Base-by-base conservation (phyloP, 2,797 vertebrate species). In the Megalops cyprinoides region DNA sequence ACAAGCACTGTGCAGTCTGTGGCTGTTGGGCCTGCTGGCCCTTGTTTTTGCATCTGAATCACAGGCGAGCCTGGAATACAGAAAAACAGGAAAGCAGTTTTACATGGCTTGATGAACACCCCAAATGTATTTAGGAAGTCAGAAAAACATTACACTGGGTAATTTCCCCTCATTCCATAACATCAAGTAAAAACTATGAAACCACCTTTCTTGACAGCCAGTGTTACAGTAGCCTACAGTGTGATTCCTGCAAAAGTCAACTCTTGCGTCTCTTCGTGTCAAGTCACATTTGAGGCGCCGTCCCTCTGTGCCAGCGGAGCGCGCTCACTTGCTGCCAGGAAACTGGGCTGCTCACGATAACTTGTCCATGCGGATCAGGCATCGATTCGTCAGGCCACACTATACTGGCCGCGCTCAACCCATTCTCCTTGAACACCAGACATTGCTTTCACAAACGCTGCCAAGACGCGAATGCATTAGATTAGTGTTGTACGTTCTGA, bases 311-410 rank as follows among this genome's bases (percentile, higher is more conserved):
- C 49, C 34, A 37, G 62, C 51, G 4, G n/a, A 37, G 76, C 65
- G 28, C 28, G 80, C 80, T 77, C 80, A 78, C 67, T 82, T 18
- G 49, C 81, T 82, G 81, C 81, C 81, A 60, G 28, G 76, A 58
- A 77, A 49, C 75, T 25, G 49, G 75, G 76, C 53, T 44, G 42
- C 81, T 78, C 75, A 78, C 62, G 62, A 74, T 71, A 78, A 37
- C 75, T 34, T 82, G 81, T 82, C 81, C 78, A 49, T 77, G 75
- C 77, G 58, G 53, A 82, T 82, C 76, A 78, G 31, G 14, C 81
- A 82, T 49, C 56, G 81, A 81, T 76, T 81, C 65, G 80, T 81
- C 74, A 81, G 80, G 48, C 74, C 48, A 31, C 51, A 48, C 60
- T 53, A 44, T 37, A 53, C 74, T 76, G 48, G 56, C 74, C 34